Base-by-base conservation (phyloP, 2,888 invertebrate species). In the Volucella inflata region DNA sequence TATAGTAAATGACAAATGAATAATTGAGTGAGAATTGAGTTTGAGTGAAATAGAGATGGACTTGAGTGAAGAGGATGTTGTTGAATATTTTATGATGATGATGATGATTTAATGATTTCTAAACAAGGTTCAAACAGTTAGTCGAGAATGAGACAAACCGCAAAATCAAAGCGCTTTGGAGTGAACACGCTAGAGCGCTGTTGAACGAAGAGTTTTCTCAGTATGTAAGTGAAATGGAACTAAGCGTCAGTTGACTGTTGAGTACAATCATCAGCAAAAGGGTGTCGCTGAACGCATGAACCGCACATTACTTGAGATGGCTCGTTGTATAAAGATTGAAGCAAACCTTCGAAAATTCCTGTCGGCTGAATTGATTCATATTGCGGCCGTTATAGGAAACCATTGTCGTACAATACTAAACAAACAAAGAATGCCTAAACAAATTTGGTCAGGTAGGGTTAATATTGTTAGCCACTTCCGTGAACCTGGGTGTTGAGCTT, bases 291-390 rank as follows among this genome's bases (percentile, higher is more conserved):
- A 84, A 38, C 53, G 65, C 12, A 59, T 65, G 30, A 83, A 78
- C 44, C 60, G 72, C 6, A 83, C 74, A 17, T 48, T 75, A 30
- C 21, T 89, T 17, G 88, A 89, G 30, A 81, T 82, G 50, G 88
- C 89, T 8, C 76, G 89, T 36, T 80, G 87, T 11, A 87, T 90
- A 76, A 51, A 90, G 42, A 57, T 87, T 0, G 72, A 88, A 30
- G 67, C 85, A 30, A 78, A 81, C 10, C 46, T 89, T 9, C 88
- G 40, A 88, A 89, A 76, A 46, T 46, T 80, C 11, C 57, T 87
- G 21, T 88, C 88, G 60, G 88, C 71, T 36, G 85, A 85, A 14
- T 77, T 75, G 16, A 44, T 72, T 8, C 57, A 74, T 0, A 87
- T 80, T 51, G 51, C 84, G 9, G 78, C 57, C 12, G 75, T 70